Evolutionary conservation across 2,888 invertebrate species (phyloP).

Genomic region (Phymatocera aterrima): DNA sequence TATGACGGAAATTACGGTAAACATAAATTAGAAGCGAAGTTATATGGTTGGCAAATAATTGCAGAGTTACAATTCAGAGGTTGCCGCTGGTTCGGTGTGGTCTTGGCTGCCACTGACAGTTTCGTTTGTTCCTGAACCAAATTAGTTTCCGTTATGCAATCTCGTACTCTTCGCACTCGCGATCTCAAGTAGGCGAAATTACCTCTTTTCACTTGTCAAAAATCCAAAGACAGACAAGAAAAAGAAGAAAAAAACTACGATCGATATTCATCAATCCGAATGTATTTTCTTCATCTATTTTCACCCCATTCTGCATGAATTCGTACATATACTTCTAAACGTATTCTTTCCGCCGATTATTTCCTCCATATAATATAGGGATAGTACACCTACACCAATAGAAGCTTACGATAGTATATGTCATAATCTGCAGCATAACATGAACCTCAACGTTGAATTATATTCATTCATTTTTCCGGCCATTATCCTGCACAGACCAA

Average conservation of each 20-base stretch:
- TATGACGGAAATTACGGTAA: not conserved
- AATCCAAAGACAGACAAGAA: too few relatives aligned
- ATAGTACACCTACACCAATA: not conserved
- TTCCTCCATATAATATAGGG: too few relatives aligned
- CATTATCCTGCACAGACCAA: slow-evolving; percentile 12
- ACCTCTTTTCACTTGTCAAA: not conserved
- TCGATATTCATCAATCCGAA: too few relatives aligned
- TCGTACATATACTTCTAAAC: too few relatives aligned
- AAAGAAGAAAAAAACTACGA: too few relatives aligned
- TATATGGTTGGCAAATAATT: not conserved
- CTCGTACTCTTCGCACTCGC: not conserved
- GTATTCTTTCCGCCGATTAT: too few relatives aligned
- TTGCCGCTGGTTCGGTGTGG: not conserved
- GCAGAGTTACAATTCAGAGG: not conserved
- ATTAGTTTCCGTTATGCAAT: slow-evolving; percentile 28
- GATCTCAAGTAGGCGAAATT: not conserved
- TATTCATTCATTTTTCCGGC: not conserved
- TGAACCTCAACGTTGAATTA: slow-evolving; percentile 12
- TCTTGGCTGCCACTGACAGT: not conserved
- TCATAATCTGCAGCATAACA: not conserved
- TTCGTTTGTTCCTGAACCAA: not conserved
- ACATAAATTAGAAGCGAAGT: slow-evolving; percentile 7
- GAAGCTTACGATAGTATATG: not conserved
- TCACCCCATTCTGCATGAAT: too few relatives aligned
- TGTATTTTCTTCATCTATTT: too few relatives aligned